Conservation (phyloP, 64 coral and sea anemone species). For the Platygyra sinensis region DNA sequence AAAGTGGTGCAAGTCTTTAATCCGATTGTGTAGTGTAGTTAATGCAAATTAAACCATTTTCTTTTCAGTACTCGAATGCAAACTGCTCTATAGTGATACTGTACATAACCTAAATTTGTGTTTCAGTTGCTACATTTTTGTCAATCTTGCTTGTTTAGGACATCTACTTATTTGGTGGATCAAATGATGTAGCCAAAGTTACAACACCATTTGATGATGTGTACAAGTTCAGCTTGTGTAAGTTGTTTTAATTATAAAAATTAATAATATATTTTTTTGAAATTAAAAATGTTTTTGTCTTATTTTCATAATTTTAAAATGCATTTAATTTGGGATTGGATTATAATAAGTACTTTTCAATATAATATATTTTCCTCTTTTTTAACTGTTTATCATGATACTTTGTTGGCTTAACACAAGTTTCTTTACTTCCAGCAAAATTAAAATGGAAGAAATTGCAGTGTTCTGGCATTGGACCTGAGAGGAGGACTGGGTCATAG, state of each 20-base stretch:
- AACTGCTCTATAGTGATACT: not conserved
- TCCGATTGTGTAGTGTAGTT: too few relatives aligned
- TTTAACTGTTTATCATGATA: too few relatives aligned
- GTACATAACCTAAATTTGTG: not conserved
- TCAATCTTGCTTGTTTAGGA: slow-evolving; percentile 39
- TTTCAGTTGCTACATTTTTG: not conserved
- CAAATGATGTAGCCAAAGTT: slow-evolving; percentile 71
- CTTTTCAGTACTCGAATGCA: too few relatives aligned
- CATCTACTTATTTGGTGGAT: slow-evolving; percentile 93
- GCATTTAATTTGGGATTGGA: too few relatives aligned
- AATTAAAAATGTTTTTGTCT: too few relatives aligned
- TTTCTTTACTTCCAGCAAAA: slow-evolving; percentile 60
- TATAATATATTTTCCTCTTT: too few relatives aligned
- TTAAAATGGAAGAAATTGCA: slow-evolving; percentile 87
- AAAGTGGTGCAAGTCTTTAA: not conserved
- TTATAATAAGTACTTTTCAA: too few relatives aligned
- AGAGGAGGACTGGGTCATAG: slow-evolving; percentile 83
- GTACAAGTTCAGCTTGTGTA: slow-evolving; percentile 83
- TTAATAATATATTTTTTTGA: too few relatives aligned
- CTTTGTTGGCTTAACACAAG: not conserved
- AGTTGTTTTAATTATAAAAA: slow-evolving; percentile 5
- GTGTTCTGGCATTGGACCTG: slow-evolving; percentile 58
- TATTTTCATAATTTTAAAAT: too few relatives aligned
- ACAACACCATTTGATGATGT: slow-evolving; percentile 85
- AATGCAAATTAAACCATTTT: too few relatives aligned